Evolutionary conservation across 2,888 invertebrate species (phyloP).

Genomic region (Drymonia ruficornis): DNA sequence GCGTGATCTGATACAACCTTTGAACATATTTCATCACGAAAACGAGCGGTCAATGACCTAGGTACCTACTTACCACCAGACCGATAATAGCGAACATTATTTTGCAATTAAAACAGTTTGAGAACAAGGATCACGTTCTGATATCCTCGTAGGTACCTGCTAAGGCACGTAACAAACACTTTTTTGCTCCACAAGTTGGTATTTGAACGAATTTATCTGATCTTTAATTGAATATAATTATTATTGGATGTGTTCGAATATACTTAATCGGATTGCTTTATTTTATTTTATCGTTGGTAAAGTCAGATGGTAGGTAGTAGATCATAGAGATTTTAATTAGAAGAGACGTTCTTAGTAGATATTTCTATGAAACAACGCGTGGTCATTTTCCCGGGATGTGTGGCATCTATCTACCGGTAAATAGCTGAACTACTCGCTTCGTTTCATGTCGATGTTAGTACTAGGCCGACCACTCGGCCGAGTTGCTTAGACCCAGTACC

Average conservation of each 20-base stretch:
- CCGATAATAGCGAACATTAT: constrained; percentile 37
- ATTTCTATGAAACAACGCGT: too few species aligned
- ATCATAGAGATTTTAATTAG: too few species aligned
- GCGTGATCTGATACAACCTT: constrained; percentile 66
- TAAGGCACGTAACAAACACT: constrained; percentile 41
- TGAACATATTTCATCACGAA: constrained; percentile 67
- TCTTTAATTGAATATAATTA: constrained; percentile 31
- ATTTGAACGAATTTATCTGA: constrained; percentile 27
- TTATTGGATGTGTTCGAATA: background rate
- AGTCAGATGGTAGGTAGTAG: too few species aligned
- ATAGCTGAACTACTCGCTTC: too few species aligned
- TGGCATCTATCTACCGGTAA: too few species aligned
- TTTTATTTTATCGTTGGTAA: background rate
- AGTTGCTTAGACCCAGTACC: too few species aligned
- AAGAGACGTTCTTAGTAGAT: too few species aligned
- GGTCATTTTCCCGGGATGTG: too few species aligned
- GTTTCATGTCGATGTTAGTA: too few species aligned
- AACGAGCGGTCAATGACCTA: constrained; percentile 64
- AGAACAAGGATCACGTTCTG: constrained; percentile 37
- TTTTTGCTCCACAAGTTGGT: constrained; percentile 39
- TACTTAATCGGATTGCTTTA: background rate
- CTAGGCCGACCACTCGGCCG: too few species aligned
- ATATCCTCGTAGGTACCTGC: constrained; percentile 24
- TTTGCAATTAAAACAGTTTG: constrained; percentile 36
- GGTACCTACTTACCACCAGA: constrained; percentile 44